Conservation (phyloP, 2,888 invertebrate species). For the Galeopsomyia nigrocyanea region DNA sequence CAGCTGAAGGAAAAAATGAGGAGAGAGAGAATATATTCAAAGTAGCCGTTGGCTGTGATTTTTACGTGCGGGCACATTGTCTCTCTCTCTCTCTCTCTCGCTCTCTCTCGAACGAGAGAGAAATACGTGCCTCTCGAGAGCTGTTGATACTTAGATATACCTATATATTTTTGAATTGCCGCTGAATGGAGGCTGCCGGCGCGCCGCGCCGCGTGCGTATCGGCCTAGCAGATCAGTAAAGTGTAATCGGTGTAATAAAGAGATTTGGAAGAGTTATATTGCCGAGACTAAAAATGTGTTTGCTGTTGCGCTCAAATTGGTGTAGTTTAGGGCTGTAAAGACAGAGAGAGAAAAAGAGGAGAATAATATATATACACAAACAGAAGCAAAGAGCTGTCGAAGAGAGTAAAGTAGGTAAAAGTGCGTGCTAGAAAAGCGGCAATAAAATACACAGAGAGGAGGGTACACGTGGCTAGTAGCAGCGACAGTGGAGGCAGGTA, state of each 20-base stretch:
- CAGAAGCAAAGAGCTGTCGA: neutral
- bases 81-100: no score
- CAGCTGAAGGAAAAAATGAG: constrained; percentile 7
- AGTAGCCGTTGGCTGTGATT: constrained; percentile 39
- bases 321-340: neutral
- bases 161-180: no score
- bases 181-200: no score
- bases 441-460: neutral
- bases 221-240: no score
- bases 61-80: constrained; percentile 32
- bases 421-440: neutral
- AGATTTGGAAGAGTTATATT: no score
- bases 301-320: neutral
- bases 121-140: no score
- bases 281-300: neutral
- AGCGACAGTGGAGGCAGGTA: neutral
- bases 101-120: no score
- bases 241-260: no score
- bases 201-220: no score
- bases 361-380: neutral
- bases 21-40: constrained; percentile 29
- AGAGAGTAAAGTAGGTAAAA: neutral
- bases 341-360: constrained; percentile 12
- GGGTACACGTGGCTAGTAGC: neutral
- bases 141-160: no score